Percentiles rank a stretch among this genome's conserved stretches.
Evolutionary conservation across 2,797 vertebrate species (phyloP).

Genomic region (Pyrocephalus nanus): DNA sequence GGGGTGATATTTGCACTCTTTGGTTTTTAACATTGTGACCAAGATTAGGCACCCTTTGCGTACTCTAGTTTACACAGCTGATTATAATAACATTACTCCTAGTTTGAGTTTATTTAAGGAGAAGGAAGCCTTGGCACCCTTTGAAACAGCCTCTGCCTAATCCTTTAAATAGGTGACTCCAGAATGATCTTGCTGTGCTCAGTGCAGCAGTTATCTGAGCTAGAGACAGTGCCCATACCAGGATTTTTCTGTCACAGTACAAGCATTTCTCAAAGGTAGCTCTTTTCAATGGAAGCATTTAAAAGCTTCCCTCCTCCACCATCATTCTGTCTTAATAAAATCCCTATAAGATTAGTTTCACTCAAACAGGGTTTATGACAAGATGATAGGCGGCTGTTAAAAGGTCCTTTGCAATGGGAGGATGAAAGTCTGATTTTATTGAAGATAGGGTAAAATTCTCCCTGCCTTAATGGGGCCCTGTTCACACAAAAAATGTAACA

Average conservation of each 20-base stretch:
- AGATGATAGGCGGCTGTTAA: background rate
- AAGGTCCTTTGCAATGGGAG: background rate
- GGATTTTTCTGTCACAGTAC: background rate
- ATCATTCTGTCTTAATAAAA: constrained; percentile 23
- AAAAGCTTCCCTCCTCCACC: constrained; percentile 15
- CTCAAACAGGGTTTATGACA: constrained; percentile 16
- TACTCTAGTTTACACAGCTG: background rate
- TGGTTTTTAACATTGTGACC: background rate
- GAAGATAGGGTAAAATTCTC: constrained; percentile 6
- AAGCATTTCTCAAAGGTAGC: background rate
- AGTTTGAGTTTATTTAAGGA: background rate
- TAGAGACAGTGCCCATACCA: background rate
- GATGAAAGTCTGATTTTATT: background rate
- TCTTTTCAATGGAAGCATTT: background rate
- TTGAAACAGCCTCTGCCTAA: background rate
- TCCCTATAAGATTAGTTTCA: constrained; percentile 10
- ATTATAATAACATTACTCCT: background rate
- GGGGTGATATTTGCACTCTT: background rate
- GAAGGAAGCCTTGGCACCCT: background rate
- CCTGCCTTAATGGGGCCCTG: background rate
- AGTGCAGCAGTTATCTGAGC: background rate
- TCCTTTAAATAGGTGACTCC: background rate
- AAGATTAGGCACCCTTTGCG: background rate
- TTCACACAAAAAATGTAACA: background rate
- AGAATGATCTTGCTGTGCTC: background rate